phyloP scores from a whole-genome alignment of 2,888 invertebrate species.

The Leptinotarsa haldemani region DNA sequence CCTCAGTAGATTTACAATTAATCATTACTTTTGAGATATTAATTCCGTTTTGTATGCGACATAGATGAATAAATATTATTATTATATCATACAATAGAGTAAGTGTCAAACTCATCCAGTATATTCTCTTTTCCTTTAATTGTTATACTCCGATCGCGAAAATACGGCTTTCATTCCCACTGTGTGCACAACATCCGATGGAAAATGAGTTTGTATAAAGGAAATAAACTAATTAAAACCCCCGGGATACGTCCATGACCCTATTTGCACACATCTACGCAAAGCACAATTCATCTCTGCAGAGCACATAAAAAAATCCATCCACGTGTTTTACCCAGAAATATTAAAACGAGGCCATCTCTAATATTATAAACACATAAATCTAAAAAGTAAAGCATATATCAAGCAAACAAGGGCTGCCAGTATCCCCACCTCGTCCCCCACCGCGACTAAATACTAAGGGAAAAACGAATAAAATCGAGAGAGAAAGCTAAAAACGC shows the following conservation, averaged over 20 bases:
- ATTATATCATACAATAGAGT: too few species aligned
- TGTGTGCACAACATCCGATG: slow-evolving; percentile 9
- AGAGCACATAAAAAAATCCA: slow-evolving; percentile 44
- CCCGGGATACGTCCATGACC: slow-evolving; percentile 28
- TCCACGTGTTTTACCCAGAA: slow-evolving; percentile 50
- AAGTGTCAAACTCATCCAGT: too few species aligned
- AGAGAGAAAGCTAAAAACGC: slow-evolving; percentile 62
- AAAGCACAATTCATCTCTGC: slow-evolving; percentile 35
- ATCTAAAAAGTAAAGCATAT: slow-evolving; percentile 60
- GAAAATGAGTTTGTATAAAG: slow-evolving; percentile 14
- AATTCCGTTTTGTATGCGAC: too few species aligned
- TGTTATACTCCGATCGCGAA: not conserved
- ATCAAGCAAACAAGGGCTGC: slow-evolving; percentile 37
- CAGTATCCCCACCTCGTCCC: slow-evolving; percentile 51
- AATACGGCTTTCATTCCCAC: slow-evolving; percentile 1
- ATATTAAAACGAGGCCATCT: slow-evolving; percentile 54
- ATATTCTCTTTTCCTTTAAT: too few species aligned
- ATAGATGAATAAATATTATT: too few species aligned
- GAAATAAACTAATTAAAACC: slow-evolving; percentile 1
- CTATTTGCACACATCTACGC: slow-evolving; percentile 36
- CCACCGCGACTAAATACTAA: slow-evolving; percentile 52
- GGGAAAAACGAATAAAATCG: slow-evolving; percentile 59
- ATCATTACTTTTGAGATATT: too few species aligned
- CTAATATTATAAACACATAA: slow-evolving; percentile 61
- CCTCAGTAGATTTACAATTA: too few species aligned